These are phyloP conservation scores for Aldrovandia affinis DNA, from an alignment of 2,797 vertebrate genomes.

Conservation along the genomic window DNA sequence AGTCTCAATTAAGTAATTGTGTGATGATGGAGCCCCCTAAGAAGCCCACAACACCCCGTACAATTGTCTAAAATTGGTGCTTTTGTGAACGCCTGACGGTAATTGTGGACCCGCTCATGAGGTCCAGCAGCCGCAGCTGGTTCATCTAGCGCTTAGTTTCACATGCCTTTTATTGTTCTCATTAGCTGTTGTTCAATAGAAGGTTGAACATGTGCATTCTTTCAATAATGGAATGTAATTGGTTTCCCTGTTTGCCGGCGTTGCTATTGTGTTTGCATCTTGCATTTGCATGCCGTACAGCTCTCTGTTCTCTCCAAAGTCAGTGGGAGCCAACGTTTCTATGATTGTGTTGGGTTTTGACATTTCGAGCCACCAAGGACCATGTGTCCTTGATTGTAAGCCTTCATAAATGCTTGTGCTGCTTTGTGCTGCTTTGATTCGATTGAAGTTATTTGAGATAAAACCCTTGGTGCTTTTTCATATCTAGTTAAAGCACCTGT, in stretches of 20 bases:
- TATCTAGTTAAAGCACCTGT: background rate
- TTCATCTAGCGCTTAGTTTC: constrained; percentile 1
- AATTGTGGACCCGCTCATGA: background rate
- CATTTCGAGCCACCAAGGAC: background rate
- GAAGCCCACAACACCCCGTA: background rate
- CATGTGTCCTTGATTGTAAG: background rate
- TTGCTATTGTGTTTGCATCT: background rate
- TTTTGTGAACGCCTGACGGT: constrained; percentile 12
- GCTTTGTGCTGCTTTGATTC: background rate
- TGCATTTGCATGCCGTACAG: background rate
- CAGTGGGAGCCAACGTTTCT: background rate
- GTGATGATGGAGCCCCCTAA: background rate
- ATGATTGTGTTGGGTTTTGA: too few relatives aligned
- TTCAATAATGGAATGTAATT: background rate
- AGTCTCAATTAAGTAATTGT: constrained; percentile 24
- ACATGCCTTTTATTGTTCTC: background rate
- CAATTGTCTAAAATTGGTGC: constrained; percentile 26
- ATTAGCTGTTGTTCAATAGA: background rate
- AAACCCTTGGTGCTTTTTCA: background rate
- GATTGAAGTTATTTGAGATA: background rate
- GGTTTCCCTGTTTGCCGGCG: background rate
- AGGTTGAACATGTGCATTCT: background rate
- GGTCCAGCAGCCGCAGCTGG: background rate
- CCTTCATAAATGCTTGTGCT: background rate
- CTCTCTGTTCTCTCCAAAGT: background rate